phyloP scores from a whole-genome alignment of 2,797 vertebrate species.

The Etheostoma nigrum region DNA sequence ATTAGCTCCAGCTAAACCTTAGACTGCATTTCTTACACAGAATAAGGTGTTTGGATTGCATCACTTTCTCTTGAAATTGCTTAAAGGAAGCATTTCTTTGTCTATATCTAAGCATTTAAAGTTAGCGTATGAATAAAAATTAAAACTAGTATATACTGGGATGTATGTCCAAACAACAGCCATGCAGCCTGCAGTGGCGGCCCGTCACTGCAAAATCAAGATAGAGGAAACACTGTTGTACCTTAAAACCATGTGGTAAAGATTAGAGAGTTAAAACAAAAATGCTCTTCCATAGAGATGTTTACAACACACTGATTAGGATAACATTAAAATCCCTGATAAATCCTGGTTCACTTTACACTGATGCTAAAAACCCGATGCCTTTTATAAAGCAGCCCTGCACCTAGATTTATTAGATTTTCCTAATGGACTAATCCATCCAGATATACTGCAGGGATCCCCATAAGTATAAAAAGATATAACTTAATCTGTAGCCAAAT shows the following conservation, averaged over 20 bases:
- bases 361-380: background rate
- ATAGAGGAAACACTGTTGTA: too few species aligned
- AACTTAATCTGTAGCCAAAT: slow-evolving; percentile 29
- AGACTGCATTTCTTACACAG: background rate
- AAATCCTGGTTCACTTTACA: background rate
- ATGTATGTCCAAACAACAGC: too few species aligned
- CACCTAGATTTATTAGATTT: background rate
- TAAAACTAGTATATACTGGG: background rate
- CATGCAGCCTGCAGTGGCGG: too few species aligned
- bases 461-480: slow-evolving; percentile 14
- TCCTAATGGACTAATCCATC: slow-evolving; percentile 9
- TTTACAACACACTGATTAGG: background rate
- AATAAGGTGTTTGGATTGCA: background rate
- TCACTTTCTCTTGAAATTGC: background rate
- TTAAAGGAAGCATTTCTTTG: too few species aligned
- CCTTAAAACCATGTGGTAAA: background rate
- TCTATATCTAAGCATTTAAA: background rate
- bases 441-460: background rate
- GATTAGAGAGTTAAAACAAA: background rate
- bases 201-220: too few species aligned
- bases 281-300: background rate
- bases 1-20: background rate
- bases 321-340: background rate
- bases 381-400: background rate
- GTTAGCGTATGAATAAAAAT: background rate